Evolutionary conservation across 2,113 vertebrate species (phyloP).

Genomic region (Uropsilus gracilis): DNA sequence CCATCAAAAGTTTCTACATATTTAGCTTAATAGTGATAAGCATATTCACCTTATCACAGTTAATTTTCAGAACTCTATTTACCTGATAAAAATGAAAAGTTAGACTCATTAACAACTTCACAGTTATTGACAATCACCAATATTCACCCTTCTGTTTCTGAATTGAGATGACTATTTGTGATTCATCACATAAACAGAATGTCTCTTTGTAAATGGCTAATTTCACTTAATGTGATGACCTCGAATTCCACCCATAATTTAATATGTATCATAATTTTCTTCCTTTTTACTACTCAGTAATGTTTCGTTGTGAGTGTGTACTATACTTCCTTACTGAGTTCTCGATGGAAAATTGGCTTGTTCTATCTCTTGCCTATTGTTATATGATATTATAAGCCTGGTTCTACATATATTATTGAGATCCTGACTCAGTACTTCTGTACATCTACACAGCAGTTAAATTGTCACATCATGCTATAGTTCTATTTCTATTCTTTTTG

Average conservation of each 20-base stretch:
- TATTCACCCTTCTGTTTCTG: not conserved
- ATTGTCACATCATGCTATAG: not conserved
- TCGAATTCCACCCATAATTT: not conserved
- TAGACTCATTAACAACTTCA: not conserved
- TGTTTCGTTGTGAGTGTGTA: not conserved
- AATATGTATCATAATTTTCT: not conserved
- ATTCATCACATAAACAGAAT: not conserved
- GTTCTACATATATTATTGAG: not conserved
- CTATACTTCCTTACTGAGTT: not conserved
- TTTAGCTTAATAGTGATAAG: not conserved
- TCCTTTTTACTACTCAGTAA: not conserved
- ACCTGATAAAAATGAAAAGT: not conserved
- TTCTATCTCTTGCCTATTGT: not conserved
- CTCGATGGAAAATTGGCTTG: fast-evolving
- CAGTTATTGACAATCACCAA: not conserved
- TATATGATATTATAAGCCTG: not conserved
- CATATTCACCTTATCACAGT: not conserved
- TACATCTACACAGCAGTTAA: not conserved
- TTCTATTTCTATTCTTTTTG: not conserved
- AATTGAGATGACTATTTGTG: not conserved
- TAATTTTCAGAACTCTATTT: not conserved
- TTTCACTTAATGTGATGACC: not conserved
- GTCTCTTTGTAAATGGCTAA: not conserved
- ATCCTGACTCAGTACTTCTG: not conserved
- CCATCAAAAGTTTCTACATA: not conserved